Percentiles rank a stretch among this genome's conserved stretches.
Conservation (phyloP, 2,888 invertebrate species). For the Theretra japonica region DNA sequence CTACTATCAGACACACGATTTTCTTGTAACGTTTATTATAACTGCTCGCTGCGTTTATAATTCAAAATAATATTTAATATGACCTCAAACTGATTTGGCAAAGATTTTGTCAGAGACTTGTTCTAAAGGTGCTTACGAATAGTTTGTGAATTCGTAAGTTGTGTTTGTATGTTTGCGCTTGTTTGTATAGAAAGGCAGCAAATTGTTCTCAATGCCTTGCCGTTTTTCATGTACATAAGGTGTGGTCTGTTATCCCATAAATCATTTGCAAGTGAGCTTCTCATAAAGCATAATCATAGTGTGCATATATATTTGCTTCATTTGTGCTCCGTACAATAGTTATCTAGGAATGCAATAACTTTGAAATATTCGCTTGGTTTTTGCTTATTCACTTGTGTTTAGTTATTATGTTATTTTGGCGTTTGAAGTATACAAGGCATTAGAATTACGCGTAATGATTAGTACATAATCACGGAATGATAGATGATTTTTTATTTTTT, state of each 20-base stretch:
- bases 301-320: constrained; percentile 23
- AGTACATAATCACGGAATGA: neutral
- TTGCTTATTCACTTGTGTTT: neutral
- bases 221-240: constrained; percentile 24
- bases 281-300: constrained; percentile 25
- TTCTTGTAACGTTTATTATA: constrained; percentile 14
- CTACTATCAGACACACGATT: constrained; percentile 11
- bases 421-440: neutral
- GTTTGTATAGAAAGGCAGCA: neutral
- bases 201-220: constrained; percentile 15
- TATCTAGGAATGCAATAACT: constrained; percentile 17
- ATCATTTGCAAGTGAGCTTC: constrained; percentile 24
- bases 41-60: neutral
- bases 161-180: neutral
- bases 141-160: constrained; percentile 3
- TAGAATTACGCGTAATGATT: too few relatives aligned
- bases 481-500: neutral
- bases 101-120: neutral
- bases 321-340: constrained; percentile 21
- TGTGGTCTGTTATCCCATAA: constrained; percentile 25
- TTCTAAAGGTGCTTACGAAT: neutral
- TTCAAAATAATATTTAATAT: neutral
- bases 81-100: too few relatives aligned
- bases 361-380: constrained; percentile 20
- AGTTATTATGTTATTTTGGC: neutral